These are phyloP conservation scores for Piscicola geometra DNA, from an alignment of 2,888 invertebrate genomes.

Conservation along the genomic window DNA sequence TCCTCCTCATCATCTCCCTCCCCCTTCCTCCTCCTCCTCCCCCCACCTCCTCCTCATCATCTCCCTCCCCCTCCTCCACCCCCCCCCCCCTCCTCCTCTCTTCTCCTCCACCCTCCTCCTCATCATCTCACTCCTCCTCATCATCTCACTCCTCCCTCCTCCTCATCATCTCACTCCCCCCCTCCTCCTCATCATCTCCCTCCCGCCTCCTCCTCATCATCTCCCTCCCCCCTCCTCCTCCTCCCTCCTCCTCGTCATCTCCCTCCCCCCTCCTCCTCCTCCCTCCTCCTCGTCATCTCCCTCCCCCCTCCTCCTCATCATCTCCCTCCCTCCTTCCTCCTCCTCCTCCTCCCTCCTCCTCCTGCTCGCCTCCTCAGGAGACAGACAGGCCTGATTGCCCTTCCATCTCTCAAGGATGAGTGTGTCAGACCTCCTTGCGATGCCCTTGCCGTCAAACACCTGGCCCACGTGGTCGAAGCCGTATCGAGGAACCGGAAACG, in stretches of 20 bases:
- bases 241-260: background rate
- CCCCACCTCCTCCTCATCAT: too few species aligned
- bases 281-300: background rate
- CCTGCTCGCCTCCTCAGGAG: background rate
- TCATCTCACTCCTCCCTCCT: too few species aligned
- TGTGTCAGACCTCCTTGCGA: slow-evolving; percentile 36
- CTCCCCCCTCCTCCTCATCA: too few species aligned
- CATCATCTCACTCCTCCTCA: too few species aligned
- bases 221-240: background rate
- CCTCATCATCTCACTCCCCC: too few species aligned
- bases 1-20: too few species aligned
- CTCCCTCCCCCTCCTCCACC: too few species aligned
- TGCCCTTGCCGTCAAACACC: slow-evolving; percentile 40
- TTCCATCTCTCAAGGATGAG: slow-evolving; percentile 31
- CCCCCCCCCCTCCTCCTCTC: too few species aligned
- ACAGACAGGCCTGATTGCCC: slow-evolving; percentile 30
- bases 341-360: slow-evolving; percentile 8
- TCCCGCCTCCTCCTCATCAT: too few species aligned
- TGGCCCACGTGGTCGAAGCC: slow-evolving; percentile 44
- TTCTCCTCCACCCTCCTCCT: too few species aligned
- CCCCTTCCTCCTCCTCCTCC: too few species aligned
- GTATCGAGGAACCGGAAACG: slow-evolving; percentile 40
- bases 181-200: too few species aligned
- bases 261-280: background rate
- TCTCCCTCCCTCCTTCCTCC: slow-evolving; percentile 7